Base-by-base conservation (phyloP, 2,797 vertebrate species). In the Lutjanus campechanus region DNA sequence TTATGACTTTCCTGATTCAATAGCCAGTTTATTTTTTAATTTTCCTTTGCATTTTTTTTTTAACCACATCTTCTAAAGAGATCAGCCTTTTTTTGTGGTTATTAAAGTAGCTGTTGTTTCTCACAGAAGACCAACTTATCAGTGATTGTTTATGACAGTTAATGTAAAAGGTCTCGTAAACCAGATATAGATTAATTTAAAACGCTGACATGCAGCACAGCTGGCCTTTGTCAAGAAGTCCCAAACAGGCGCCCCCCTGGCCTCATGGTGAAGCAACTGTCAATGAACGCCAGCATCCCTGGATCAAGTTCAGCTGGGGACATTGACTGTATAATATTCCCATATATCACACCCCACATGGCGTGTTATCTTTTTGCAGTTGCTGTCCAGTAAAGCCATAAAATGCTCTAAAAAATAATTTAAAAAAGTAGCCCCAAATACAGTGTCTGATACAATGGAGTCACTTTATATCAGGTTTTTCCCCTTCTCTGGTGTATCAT, bases 191-290 rank as follows among this genome's bases (percentile, higher is more conserved):
- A 17, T 29, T 77, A 17, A 44, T 56, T 40, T 64, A 7, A 58
- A 64, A 22, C n/a, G 58, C 40, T 66, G 29, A 49, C 44, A 19
- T 7, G 1, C n/a, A 43, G 47, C 53, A 49, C 44, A 49, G 3
- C 49, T 55, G 50, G 25, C 19, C 55, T 73, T 67, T 68, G 69
- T 43, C 29, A 76, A 67, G 51, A 50, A 25, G 29, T 36, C n/a
- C 5, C 0, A 49, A 46, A 59, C 7, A 25, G 7, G 0, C 2
- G 1, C 25, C 51, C 11, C 25, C 2, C 6, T 44, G 22, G 11
- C 16, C 43, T 41, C 1, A 4, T 25, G 29, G 20, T 73, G 53
- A 54, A 64, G 8, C 8, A n/a, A 29, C 51, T 1, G 16, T 49
- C 43, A 60, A 55, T 54, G 49, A 56, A 49, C 5, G 0, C 4